These are phyloP conservation scores for Diglossa cyanea DNA, from an alignment of 2,797 vertebrate genomes.

Conservation along the genomic window DNA sequence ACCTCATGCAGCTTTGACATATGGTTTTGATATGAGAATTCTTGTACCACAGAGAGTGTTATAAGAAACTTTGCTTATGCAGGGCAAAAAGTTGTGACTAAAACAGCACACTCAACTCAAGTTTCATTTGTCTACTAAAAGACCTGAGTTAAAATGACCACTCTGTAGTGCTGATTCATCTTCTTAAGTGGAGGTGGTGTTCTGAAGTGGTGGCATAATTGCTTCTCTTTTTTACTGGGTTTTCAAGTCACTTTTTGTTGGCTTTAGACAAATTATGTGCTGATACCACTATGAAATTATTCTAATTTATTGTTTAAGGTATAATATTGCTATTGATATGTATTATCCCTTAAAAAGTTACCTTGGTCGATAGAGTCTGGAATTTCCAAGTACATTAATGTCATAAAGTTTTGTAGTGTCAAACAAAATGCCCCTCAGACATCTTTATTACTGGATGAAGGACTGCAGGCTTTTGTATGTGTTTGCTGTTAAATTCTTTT, in stretches of 20 bases:
- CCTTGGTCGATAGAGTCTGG: not conserved
- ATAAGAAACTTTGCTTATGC: not conserved
- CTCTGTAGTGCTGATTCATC: not conserved
- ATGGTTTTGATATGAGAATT: constrained; percentile 34
- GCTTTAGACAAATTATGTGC: not conserved
- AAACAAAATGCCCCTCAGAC: constrained; percentile 33
- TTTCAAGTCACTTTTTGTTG: not conserved
- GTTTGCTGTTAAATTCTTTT: not conserved
- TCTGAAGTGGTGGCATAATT: not conserved
- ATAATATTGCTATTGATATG: not conserved
- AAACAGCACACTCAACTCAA: not conserved
- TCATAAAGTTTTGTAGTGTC: constrained; percentile 17
- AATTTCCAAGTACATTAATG: constrained; percentile 16
- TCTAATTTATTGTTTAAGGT: not conserved
- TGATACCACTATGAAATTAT: not conserved
- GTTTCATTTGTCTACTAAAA: not conserved
- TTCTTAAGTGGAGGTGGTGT: not conserved
- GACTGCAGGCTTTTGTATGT: not conserved
- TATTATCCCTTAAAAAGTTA: not conserved
- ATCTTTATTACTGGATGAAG: not conserved
- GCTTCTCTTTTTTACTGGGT: not conserved
- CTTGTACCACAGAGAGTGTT: not conserved
- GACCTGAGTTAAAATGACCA: not conserved
- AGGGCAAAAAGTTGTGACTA: not conserved
- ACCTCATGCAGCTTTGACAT: not conserved